A percentile compares a stretch with the other conserved stretches of the same genome.
Evolutionary conservation across 2,888 invertebrate species (phyloP).

Genomic region (Harpagoxenus sublaevis): DNA sequence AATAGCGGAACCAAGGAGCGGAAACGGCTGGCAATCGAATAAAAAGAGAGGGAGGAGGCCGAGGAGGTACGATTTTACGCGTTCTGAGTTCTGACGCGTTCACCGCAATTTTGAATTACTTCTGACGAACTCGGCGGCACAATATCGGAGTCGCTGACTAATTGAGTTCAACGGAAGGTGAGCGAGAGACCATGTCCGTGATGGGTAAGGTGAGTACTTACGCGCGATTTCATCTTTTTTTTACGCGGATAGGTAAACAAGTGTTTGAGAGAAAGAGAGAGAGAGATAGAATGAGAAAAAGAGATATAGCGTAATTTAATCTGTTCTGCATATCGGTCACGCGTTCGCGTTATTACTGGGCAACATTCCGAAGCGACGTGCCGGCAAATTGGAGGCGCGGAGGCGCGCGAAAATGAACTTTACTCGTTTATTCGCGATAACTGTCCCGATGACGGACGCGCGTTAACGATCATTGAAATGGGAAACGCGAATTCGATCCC

Average conservation of each 20-base stretch:
- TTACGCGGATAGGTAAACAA: background rate
- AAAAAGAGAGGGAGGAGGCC: no score
- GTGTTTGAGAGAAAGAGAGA: background rate
- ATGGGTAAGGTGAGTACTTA: slow-evolving; percentile 83
- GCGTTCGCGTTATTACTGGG: background rate
- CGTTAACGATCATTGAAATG: no score
- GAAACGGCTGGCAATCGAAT: slow-evolving; percentile 83
- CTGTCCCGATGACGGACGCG: background rate
- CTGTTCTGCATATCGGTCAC: background rate
- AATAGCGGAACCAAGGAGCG: slow-evolving; percentile 71
- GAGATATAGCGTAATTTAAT: background rate
- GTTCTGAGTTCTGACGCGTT: slow-evolving; percentile 80
- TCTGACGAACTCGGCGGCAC: slow-evolving; percentile 64
- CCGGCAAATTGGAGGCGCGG: background rate
- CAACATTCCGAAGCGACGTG: background rate
- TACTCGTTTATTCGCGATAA: background rate
- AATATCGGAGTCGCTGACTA: slow-evolving; percentile 12
- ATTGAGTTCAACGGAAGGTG: slow-evolving; percentile 51
- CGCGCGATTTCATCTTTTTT: slow-evolving; percentile 19
- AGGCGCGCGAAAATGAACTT: background rate
- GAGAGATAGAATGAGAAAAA: background rate
- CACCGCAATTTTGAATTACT: slow-evolving; percentile 77
- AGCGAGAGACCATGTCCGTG: slow-evolving; percentile 81
- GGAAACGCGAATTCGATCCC: no score
- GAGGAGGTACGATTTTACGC: slow-evolving; percentile 76